A percentile compares a stretch with the other conserved stretches of the same genome.
Conservation (phyloP, 1,140 invertebrate genomes). For the Brachionus asplanchnoidis region DNA sequence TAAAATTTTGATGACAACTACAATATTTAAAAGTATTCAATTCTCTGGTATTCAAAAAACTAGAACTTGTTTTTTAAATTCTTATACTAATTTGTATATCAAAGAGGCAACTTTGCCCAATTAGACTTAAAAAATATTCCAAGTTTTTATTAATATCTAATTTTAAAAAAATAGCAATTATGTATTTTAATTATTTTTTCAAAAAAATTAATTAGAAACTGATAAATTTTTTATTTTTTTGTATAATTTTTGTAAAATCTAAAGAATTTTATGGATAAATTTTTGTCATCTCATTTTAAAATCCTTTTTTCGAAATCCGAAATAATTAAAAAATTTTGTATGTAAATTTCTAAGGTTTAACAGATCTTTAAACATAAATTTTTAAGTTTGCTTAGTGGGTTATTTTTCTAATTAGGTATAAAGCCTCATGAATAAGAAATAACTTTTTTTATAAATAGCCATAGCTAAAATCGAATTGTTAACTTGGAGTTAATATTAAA, state of each 20-base stretch:
- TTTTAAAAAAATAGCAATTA: too few species aligned
- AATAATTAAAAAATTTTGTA: not conserved
- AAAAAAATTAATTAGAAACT: too few species aligned
- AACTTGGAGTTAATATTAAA: not conserved
- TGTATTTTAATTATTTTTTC: too few species aligned
- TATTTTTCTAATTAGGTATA: not conserved
- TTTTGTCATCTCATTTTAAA: too few species aligned
- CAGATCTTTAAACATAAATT: not conserved
- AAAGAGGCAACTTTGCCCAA: not conserved
- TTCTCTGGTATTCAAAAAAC: not conserved
- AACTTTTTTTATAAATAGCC: not conserved
- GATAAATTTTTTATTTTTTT: too few species aligned
- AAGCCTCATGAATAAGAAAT: not conserved
- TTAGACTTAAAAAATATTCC: not conserved
- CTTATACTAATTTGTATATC: not conserved
- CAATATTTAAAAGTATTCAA: not conserved
- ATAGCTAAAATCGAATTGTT: not conserved
- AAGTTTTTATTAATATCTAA: not conserved
- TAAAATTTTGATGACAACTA: not conserved
- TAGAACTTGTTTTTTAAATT: not conserved
- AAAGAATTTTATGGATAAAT: too few species aligned
- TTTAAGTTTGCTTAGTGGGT: not conserved
- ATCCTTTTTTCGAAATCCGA: too few species aligned
- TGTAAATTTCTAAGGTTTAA: not conserved
- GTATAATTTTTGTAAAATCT: too few species aligned